Percentiles rank a stretch among this genome's conserved stretches.
Conservation (phyloP, 2,113 vertebrate genomes). For the Xiphorhynchus elegans region DNA sequence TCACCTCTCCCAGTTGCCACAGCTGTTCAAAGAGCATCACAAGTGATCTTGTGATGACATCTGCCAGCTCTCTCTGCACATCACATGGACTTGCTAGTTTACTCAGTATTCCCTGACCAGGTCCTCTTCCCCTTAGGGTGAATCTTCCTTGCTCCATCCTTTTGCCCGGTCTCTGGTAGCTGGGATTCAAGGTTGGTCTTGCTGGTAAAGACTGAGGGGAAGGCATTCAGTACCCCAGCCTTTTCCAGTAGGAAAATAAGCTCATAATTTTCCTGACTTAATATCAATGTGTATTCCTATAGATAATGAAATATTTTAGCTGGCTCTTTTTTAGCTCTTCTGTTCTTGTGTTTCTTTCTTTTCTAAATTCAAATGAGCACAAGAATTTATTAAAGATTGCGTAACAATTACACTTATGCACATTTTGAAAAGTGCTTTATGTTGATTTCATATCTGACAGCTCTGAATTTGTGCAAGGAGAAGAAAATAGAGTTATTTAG, state of each 20-base stretch:
- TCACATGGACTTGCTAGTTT: neutral
- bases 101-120: neutral
- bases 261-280: neutral
- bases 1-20: neutral
- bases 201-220: neutral
- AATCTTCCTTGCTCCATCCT: neutral
- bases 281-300: neutral
- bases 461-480: neutral
- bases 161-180: neutral
- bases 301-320: neutral
- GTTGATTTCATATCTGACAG: neutral
- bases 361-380: neutral
- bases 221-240: neutral
- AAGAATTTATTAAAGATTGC: neutral
- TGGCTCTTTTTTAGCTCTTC: neutral
- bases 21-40: neutral
- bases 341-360: neutral
- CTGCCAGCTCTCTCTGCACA: neutral
- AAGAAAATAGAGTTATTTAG: neutral
- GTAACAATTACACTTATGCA: neutral
- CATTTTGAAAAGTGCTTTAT: neutral
- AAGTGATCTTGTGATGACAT: neutral
- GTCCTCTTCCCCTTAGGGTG: neutral
- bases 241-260: neutral
- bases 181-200: neutral